phyloP scores from a whole-genome alignment of 2,888 invertebrate genomes.

The Sthenelais limicola region DNA sequence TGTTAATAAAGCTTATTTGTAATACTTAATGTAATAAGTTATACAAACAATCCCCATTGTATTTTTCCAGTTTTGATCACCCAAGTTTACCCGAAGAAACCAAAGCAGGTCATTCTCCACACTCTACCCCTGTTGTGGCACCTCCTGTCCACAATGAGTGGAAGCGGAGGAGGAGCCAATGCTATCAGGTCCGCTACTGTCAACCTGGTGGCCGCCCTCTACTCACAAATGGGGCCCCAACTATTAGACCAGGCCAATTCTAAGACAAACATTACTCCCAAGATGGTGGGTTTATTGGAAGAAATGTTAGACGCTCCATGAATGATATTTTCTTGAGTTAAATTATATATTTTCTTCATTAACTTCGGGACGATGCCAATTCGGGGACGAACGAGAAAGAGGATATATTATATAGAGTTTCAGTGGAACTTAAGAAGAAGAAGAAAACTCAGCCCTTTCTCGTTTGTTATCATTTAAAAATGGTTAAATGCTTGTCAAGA shows the following conservation, averaged over 20 bases:
- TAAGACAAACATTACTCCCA: constrained; percentile 46
- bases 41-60: too few species aligned
- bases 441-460: too few species aligned
- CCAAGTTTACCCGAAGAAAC: constrained; percentile 64
- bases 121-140: constrained; percentile 70
- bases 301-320: constrained; percentile 42
- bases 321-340: not conserved
- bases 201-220: constrained; percentile 37
- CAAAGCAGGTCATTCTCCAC: constrained; percentile 68
- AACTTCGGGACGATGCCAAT: too few species aligned
- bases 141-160: constrained; percentile 41
- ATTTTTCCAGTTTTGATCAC: constrained; percentile 28
- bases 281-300: constrained; percentile 42
- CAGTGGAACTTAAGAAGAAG: too few species aligned
- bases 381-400: too few species aligned
- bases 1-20: too few species aligned
- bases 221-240: constrained; percentile 43
- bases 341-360: too few species aligned
- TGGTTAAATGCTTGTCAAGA: too few species aligned
- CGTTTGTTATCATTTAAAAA: too few species aligned
- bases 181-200: constrained; percentile 35
- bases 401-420: too few species aligned
- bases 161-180: constrained; percentile 18
- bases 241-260: constrained; percentile 48
- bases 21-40: too few species aligned